Evolutionary conservation across 2,797 vertebrate genomes (phyloP).

Genomic region (Heteromormyrus szaboi): DNA sequence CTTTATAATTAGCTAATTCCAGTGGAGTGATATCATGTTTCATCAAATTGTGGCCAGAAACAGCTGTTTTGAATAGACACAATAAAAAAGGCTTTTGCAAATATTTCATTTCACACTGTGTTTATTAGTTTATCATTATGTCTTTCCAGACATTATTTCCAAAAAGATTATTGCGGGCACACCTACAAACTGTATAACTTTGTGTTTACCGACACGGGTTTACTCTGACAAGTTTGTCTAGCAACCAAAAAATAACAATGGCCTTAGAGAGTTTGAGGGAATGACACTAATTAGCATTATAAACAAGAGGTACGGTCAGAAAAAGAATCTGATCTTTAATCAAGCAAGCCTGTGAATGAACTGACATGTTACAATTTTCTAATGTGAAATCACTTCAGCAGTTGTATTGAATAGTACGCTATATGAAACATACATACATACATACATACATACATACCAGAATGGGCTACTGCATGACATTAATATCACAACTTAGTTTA

Average conservation of each 20-base stretch:
- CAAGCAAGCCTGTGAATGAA: neutral
- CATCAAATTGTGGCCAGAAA: conserved; percentile 55
- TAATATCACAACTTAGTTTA: neutral
- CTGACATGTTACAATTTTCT: neutral
- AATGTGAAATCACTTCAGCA: neutral
- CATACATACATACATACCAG: neutral
- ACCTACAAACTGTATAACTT: conserved; percentile 50
- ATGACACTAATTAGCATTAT: neutral
- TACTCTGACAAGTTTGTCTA: conserved; percentile 59
- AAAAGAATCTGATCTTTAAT: neutral
- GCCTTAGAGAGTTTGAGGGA: neutral
- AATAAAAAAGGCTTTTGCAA: neutral
- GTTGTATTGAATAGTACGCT: neutral
- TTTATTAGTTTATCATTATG: conserved; percentile 65
- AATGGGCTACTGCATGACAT: neutral
- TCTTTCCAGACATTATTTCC: conserved; percentile 58
- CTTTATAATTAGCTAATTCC: conserved; percentile 56
- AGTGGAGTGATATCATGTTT: conserved; percentile 58
- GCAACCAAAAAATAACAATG: neutral
- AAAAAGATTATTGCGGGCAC: conserved; percentile 60
- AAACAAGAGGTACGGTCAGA: neutral
- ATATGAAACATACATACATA: neutral
- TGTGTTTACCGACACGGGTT: conserved; percentile 49
- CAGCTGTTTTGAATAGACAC: conserved; percentile 49
- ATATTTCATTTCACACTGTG: neutral